phyloP scores from a whole-genome alignment of 1,140 invertebrate genomes.

The Bombus sylvicola region DNA sequence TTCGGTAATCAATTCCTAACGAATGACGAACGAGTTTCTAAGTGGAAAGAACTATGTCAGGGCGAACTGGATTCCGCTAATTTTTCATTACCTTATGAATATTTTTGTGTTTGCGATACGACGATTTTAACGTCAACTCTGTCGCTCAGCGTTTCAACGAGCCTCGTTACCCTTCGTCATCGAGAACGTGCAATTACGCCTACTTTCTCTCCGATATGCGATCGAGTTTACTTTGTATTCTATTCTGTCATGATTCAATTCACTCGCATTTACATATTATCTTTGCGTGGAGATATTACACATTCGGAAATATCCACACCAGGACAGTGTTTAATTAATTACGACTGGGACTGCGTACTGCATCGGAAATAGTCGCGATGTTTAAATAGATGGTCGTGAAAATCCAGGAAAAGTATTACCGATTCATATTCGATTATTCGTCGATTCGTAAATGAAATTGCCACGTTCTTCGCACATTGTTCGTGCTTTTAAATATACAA shows the following conservation, averaged over 20 bases:
- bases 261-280: neutral
- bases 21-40: conserved; percentile 45
- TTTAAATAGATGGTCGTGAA: no score
- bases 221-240: no score
- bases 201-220: neutral
- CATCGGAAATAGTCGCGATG: no score
- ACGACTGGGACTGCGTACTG: no score
- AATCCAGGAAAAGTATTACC: no score
- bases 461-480: no score
- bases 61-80: conserved; percentile 54
- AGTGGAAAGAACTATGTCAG: conserved; percentile 47
- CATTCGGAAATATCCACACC: neutral
- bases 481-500: no score
- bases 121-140: neutral
- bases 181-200: neutral
- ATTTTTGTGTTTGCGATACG: neutral
- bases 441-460: accelerated
- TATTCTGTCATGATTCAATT: neutral
- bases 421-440: no score
- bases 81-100: conserved; percentile 26
- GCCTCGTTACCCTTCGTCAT: neutral
- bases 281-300: neutral
- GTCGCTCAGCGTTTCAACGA: neutral
- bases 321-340: no score
- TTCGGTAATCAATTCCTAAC: conserved; percentile 60